phyloP scores from a whole-genome alignment of 2,113 vertebrate genomes.

The Lepus timidus region DNA sequence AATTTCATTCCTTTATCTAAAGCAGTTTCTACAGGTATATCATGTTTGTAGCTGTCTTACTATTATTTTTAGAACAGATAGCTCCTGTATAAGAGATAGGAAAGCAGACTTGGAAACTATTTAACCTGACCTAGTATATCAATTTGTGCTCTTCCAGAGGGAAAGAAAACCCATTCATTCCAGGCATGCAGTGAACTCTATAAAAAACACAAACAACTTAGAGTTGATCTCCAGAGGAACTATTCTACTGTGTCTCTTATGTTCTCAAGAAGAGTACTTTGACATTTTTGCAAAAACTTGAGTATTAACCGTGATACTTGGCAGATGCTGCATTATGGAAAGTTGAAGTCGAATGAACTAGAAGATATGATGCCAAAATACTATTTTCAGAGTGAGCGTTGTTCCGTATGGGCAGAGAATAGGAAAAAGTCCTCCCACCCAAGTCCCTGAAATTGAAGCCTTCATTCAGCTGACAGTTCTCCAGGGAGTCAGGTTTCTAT shows the following conservation, averaged over 20 bases:
- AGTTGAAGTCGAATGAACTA: slow-evolving; percentile 50
- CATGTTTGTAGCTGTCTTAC: neutral
- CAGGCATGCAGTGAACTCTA: slow-evolving; percentile 44
- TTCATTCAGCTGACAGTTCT: slow-evolving; percentile 28
- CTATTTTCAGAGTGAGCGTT: slow-evolving; percentile 34
- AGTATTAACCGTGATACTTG: neutral
- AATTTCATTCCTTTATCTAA: slow-evolving; percentile 10
- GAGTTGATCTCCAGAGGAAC: slow-evolving; percentile 36
- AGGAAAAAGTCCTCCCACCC: neutral
- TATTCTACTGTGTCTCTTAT: neutral
- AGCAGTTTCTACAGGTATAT: neutral
- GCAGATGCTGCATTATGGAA: slow-evolving; percentile 19
- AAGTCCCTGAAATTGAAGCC: slow-evolving; percentile 1
- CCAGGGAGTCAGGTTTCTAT: neutral
- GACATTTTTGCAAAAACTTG: slow-evolving; percentile 28
- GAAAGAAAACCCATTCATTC: slow-evolving; percentile 34
- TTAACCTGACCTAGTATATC: slow-evolving; percentile 42
- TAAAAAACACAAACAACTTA: slow-evolving; percentile 1
- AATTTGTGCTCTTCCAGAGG: slow-evolving; percentile 6
- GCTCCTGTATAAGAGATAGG: neutral
- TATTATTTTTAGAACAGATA: neutral
- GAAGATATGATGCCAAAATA: slow-evolving; percentile 28
- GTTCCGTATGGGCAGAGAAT: slow-evolving; percentile 26
- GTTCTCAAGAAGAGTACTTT: slow-evolving; percentile 1
- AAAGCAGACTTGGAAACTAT: neutral